Percentiles rank a stretch among this genome's conserved stretches.
These are phyloP conservation scores for Pollenia griseotomentosa DNA, from an alignment of 2,888 invertebrate species.

Conservation along the genomic window DNA sequence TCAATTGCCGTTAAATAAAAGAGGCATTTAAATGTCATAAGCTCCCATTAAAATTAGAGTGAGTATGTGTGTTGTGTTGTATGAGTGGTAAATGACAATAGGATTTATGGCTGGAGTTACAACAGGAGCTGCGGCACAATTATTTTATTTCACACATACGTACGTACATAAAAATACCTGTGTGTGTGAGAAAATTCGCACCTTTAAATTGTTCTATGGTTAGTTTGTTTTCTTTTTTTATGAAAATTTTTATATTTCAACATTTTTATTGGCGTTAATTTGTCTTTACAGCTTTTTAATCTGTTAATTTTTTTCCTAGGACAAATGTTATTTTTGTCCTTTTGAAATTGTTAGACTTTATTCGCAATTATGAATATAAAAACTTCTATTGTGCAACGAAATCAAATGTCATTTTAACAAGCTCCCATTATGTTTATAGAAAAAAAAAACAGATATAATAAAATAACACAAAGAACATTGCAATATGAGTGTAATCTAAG, in stretches of 20 bases:
- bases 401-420: too few relatives aligned
- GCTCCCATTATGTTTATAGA: too few relatives aligned
- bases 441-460: too few relatives aligned
- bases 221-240: constrained; percentile 24
- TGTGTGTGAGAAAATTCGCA: constrained; percentile 1
- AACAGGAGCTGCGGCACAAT: background rate
- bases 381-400: too few relatives aligned
- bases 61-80: constrained; percentile 26
- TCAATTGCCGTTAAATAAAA: constrained; percentile 69
- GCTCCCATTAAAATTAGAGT: constrained; percentile 50
- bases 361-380: too few relatives aligned
- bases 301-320: background rate
- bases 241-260: constrained; percentile 49
- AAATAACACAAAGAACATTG: too few relatives aligned
- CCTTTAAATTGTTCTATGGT: constrained; percentile 22
- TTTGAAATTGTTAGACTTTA: constrained; percentile 42
- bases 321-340: constrained; percentile 52
- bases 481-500: too few relatives aligned
- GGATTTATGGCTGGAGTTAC: background rate
- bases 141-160: constrained; percentile 30
- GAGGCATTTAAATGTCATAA: constrained; percentile 68
- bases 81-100: constrained; percentile 1
- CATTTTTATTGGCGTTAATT: constrained; percentile 43
- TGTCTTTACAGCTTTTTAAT: constrained; percentile 39
- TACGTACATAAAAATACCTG: background rate